Percentiles rank a stretch among this genome's conserved stretches.
Evolutionary conservation across 2,113 vertebrate genomes (phyloP).

Genomic region (Lepisosteus oculatus): DNA sequence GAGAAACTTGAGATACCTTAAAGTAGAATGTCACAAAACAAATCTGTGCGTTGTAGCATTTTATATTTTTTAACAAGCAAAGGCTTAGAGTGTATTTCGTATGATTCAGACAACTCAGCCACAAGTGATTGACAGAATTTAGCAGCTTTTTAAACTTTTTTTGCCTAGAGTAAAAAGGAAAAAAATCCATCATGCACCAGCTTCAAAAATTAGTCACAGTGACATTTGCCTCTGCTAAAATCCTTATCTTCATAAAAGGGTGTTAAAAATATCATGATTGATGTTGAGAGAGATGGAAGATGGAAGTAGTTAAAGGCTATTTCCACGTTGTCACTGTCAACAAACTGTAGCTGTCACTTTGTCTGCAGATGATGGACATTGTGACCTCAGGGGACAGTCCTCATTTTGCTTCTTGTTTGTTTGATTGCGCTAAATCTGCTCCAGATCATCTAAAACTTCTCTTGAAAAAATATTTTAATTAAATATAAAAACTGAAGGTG

Average conservation of each 20-base stretch:
- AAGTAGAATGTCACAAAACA: background rate
- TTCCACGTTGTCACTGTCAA: slow-evolving; percentile 23
- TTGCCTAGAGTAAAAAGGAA: background rate
- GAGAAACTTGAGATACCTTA: no score
- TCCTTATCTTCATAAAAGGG: slow-evolving; percentile 7
- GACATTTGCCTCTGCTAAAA: slow-evolving; percentile 4
- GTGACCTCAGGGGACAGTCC: slow-evolving; percentile 2
- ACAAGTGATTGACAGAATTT: background rate
- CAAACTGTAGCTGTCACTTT: slow-evolving; percentile 10
- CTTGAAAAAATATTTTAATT: no score
- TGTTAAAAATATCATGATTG: slow-evolving; percentile 20
- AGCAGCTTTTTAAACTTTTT: background rate
- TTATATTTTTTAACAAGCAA: background rate
- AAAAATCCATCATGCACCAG: background rate
- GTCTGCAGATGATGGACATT: slow-evolving; percentile 2
- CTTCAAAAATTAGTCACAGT: slow-evolving; percentile 14
- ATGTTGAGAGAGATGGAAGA: slow-evolving; percentile 3
- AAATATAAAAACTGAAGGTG: no score
- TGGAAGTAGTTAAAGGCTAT: slow-evolving; percentile 13
- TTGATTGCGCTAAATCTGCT: no score
- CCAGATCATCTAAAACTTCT: no score
- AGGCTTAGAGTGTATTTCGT: background rate
- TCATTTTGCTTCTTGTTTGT: background rate
- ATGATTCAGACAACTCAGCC: background rate
- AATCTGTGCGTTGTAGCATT: background rate